These are phyloP conservation scores for Acleris emargana DNA, from an alignment of 2,888 invertebrate genomes.

Conservation along the genomic window DNA sequence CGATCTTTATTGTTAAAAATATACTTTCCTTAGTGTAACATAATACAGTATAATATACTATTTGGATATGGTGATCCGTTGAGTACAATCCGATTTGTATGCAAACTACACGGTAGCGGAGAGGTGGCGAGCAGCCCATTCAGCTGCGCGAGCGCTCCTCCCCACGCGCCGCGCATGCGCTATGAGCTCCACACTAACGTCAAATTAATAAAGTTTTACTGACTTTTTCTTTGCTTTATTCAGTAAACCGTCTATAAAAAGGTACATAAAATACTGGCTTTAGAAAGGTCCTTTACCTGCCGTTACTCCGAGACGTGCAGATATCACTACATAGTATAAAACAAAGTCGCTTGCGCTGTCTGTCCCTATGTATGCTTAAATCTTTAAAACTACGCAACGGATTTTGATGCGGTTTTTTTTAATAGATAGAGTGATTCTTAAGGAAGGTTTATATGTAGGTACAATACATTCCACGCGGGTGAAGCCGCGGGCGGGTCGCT, in stretches of 20 bases:
- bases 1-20: no score
- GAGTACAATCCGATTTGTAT: no score
- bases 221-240: constrained; percentile 29
- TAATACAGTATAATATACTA: constrained; percentile 36
- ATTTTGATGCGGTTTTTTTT: no score
- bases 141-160: constrained; percentile 62
- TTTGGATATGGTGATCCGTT: constrained; percentile 45
- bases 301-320: constrained; percentile 25
- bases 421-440: no score
- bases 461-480: no score
- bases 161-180: constrained; percentile 53
- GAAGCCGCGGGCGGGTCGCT: no score
- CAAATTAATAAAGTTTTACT: constrained; percentile 35
- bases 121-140: constrained; percentile 77
- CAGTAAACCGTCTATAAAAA: constrained; percentile 32
- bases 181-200: constrained; percentile 40
- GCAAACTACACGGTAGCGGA: constrained; percentile 62
- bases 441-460: no score
- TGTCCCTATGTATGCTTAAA: no score
- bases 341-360: no score
- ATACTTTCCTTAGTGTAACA: no score
- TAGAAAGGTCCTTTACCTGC: constrained; percentile 32
- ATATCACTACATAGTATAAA: no score
- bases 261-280: constrained; percentile 18
- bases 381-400: no score